A percentile compares a stretch with the other conserved stretches of the same genome.
These are phyloP conservation scores for Cyphomyrmex costatus DNA, from an alignment of 1,140 invertebrate species.

Conservation along the genomic window DNA sequence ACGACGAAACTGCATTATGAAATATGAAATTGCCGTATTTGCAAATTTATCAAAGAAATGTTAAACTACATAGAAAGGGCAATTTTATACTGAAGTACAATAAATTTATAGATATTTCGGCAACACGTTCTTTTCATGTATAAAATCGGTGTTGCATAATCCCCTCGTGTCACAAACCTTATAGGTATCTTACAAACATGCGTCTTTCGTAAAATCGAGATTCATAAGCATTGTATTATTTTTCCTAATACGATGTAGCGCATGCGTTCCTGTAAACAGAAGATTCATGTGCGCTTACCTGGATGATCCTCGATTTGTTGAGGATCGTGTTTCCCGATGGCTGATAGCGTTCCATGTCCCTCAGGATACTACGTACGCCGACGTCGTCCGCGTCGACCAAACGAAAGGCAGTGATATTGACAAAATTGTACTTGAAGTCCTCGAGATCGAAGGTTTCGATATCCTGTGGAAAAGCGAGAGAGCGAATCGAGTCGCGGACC, in stretches of 20 bases:
- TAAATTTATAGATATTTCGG: too few relatives aligned
- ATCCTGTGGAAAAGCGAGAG: conserved; percentile 84
- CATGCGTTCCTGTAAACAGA: conserved; percentile 22
- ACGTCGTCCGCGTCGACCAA: conserved; percentile 88
- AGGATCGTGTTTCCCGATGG: conserved; percentile 86
- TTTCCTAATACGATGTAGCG: not conserved
- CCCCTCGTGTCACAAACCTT: not conserved
- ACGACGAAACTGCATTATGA: not conserved
- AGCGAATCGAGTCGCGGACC: conserved; percentile 43
- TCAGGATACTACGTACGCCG: conserved; percentile 87
- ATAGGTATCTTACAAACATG: not conserved
- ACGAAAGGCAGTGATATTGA: conserved; percentile 90
- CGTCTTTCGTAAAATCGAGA: not conserved
- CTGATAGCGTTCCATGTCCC: conserved; percentile 90
- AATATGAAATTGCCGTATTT: not conserved
- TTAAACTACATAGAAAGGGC: not conserved
- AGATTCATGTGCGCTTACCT: conserved; percentile 82
- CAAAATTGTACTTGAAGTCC: conserved; percentile 90
- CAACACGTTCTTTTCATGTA: too few relatives aligned
- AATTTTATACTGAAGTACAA: too few relatives aligned
- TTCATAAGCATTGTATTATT: not conserved
- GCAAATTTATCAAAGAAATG: not conserved
- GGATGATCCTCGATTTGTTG: conserved; percentile 88
- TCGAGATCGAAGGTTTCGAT: conserved; percentile 89
- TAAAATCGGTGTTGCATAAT: not conserved